Conservation (phyloP, 2,888 invertebrate species). For the Hofmannophila pseudospretella region DNA sequence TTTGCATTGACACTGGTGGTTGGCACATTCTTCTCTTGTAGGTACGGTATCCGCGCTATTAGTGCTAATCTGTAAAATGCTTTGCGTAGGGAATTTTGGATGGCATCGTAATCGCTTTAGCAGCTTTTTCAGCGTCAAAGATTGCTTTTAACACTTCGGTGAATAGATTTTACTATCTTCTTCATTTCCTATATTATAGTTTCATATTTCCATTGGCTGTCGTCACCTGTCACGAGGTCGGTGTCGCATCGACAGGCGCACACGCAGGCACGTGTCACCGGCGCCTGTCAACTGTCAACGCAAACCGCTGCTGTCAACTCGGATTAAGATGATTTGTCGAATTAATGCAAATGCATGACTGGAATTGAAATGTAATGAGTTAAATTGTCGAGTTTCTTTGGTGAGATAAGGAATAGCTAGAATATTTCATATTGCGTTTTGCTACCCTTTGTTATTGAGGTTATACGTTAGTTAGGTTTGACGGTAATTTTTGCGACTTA, state of each 20-base stretch:
- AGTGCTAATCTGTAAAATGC: conserved; percentile 23
- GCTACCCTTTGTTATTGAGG: too few relatives aligned
- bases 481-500: too few relatives aligned
- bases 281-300: conserved; percentile 12
- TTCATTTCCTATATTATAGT: too few relatives aligned
- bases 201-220: background rate
- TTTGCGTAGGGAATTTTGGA: background rate
- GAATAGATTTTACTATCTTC: too few relatives aligned
- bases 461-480: too few relatives aligned
- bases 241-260: conserved; percentile 2
- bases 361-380: too few relatives aligned
- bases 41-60: conserved; percentile 22
- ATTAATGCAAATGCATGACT: background rate
- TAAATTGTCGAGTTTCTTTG: too few relatives aligned
- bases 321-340: conserved; percentile 12
- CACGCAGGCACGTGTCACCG: conserved; percentile 12
- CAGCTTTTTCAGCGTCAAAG: background rate
- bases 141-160: too few relatives aligned
- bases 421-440: too few relatives aligned
- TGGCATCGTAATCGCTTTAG: background rate
- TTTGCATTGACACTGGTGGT: conserved; percentile 21
- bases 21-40: conserved; percentile 31
- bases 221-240: conserved; percentile 10
- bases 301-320: conserved; percentile 9
- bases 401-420: too few relatives aligned